Conservation (phyloP, 2,797 vertebrate genomes). For the Coregonus ussuriensis region DNA sequence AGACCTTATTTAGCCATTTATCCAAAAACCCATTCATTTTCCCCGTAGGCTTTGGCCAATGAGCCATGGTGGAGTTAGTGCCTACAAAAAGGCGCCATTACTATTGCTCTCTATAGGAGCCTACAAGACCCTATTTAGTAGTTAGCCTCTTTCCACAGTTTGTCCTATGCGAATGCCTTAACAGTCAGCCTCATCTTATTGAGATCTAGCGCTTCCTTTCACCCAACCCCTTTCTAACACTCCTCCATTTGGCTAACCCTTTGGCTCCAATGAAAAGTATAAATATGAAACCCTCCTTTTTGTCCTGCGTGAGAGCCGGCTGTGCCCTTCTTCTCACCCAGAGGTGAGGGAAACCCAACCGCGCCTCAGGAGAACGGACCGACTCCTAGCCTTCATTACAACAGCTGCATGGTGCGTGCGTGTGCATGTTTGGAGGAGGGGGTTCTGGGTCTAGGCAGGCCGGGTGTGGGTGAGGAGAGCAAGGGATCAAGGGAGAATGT, state of each 20-base stretch:
- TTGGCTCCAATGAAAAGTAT: neutral
- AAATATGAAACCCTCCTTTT: conserved; percentile 21
- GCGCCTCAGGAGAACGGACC: conserved; percentile 12
- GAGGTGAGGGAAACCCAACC: conserved; percentile 51
- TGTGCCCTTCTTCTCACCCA: neutral
- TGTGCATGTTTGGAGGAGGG: neutral
- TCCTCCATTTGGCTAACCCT: neutral
- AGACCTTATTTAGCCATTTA: too few species aligned
- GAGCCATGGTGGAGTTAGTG: too few species aligned
- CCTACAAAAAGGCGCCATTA: too few species aligned
- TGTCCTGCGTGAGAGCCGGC: conserved; percentile 20
- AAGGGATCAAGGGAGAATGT: conserved; percentile 32
- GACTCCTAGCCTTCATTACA: conserved; percentile 32
- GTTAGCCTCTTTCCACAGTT: neutral
- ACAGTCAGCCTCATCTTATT: neutral
- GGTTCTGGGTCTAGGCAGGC: neutral
- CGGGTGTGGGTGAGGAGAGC: conserved; percentile 6
- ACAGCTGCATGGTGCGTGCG: conserved; percentile 51
- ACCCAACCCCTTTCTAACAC: neutral
- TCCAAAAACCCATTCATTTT: too few species aligned
- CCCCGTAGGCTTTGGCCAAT: too few species aligned
- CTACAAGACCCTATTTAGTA: neutral
- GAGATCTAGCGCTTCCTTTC: neutral
- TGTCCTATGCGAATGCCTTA: neutral
- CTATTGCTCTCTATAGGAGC: too few species aligned